These are phyloP conservation scores for Moxostoma hubbsi DNA, from an alignment of 2,797 vertebrate genomes.

Conservation along the genomic window DNA sequence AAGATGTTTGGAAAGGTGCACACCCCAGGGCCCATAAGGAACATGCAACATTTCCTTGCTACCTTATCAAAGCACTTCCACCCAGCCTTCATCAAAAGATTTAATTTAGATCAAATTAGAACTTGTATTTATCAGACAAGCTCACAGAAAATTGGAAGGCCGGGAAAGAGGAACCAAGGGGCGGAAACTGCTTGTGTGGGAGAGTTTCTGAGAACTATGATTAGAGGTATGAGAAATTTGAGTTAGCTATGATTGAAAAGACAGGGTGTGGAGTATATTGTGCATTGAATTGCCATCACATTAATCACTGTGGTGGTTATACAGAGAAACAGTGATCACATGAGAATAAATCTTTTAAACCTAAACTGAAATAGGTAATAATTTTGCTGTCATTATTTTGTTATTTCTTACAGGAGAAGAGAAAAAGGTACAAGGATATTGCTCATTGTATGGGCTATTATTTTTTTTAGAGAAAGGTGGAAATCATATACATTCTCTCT, in stretches of 20 bases:
- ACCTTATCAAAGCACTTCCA: conserved; percentile 51
- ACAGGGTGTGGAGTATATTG: conserved; percentile 51
- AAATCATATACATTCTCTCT: not conserved
- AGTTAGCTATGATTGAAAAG: conserved; percentile 47
- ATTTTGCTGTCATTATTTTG: conserved; percentile 6
- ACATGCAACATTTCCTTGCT: conserved; percentile 36
- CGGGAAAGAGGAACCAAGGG: conserved; percentile 38
- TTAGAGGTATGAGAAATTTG: conserved; percentile 46
- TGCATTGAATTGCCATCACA: conserved; percentile 37
- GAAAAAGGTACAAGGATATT: not conserved
- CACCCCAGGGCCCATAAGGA: conserved; percentile 38
- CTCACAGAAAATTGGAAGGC: conserved; percentile 39
- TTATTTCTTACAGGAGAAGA: not conserved
- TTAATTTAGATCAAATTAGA: conserved; percentile 52
- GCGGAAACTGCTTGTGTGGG: conserved; percentile 48
- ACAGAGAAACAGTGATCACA: conserved; percentile 11
- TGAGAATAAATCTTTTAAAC: conserved; percentile 5
- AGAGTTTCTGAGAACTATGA: conserved; percentile 46
- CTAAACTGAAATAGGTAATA: not conserved
- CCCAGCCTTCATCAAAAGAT: conserved; percentile 46
- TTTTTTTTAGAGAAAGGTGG: not conserved
- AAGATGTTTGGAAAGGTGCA: conserved; percentile 48
- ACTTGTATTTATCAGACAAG: conserved; percentile 41
- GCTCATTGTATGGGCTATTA: not conserved
- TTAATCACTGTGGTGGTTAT: conserved; percentile 37